Conservation (phyloP, 2,888 invertebrate genomes). For the Drosophila pseudotalamancana region DNA sequence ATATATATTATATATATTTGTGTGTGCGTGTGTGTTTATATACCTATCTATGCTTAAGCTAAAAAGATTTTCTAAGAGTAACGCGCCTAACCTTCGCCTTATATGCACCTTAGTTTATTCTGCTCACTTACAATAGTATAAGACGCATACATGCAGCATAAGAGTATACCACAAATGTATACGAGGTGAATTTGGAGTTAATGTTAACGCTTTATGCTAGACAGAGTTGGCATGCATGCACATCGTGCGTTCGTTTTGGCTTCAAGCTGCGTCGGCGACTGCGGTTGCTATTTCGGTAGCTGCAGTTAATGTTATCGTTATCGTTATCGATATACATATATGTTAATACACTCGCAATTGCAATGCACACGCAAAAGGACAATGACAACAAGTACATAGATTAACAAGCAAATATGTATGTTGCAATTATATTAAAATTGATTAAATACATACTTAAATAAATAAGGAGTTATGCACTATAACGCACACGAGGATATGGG, state of each 20-base stretch:
- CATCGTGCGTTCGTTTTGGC: conserved; percentile 6
- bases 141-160: conserved; percentile 27
- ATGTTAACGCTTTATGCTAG: conserved; percentile 18
- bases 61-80: neutral
- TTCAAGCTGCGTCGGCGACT: neutral
- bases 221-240: conserved; percentile 44
- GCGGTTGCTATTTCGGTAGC: neutral
- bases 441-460: neutral
- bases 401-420: conserved; percentile 12
- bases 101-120: conserved; percentile 47
- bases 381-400: conserved; percentile 7
- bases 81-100: conserved; percentile 12
- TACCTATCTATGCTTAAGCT: conserved; percentile 1
- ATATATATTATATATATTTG: neutral
- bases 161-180: conserved; percentile 16
- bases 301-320: conserved; percentile 9
- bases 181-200: conserved; percentile 23
- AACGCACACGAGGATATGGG: conserved; percentile 11
- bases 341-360: conserved; percentile 12
- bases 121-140: conserved; percentile 3
- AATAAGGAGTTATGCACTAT: neutral
- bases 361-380: conserved; percentile 13
- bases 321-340: conserved; percentile 14
- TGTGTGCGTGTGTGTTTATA: neutral
- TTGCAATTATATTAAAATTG: neutral